Base-by-base conservation (phyloP, 2,888 invertebrate genomes). In the Hemistola chrysoprasaria region DNA sequence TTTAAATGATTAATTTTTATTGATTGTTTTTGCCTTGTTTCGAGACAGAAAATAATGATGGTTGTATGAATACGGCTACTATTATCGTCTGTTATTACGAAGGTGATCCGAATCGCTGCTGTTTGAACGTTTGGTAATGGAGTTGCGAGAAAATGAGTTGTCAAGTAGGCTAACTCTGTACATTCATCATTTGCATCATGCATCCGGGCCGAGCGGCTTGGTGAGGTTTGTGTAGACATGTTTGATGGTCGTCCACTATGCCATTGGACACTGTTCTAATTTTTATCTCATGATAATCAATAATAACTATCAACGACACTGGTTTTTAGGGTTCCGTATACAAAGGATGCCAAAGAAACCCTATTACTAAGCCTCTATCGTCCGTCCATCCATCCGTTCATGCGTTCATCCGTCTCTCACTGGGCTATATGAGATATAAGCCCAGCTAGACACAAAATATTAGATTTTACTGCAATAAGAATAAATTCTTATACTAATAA, bases 1-100 rank as follows among this genome's bases (percentile, higher is more conserved):
- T 88, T 87, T 86, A 87, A 88, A 88, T 88, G 87, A 87, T 88
- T 86, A 87, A 88, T 88, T 87, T 87, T 87, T 88, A 88, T 88
- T 88, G 86, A 87, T 88, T 83, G 87, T 87, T 85, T 86, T 87
- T 76, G 87, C 86, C 85, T 87, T 86, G 87, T 79, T 86, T 80
- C 79, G 59, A 84, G 88, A 88, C 88, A 84, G 84, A 86, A 86
- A 87, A 84, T 87, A 88, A 88, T 88, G 85, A 84, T 81, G 76
- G 77, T 59, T 67, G 79, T 73, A 78, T 75, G 79, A 79, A 78
- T 82, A 80, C 83, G 76, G 78, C 85, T 85, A 78, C 79, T 72
- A 87, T 83, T 84, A 84, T 71, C 59, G 61, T 62, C 56, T 59
- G 66, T 53, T 74, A 75, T 84, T 84, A 81, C 82, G 81, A 83